Conservation (phyloP, 2,888 invertebrate species). For the Acanthococcus lagerstroemiae region DNA sequence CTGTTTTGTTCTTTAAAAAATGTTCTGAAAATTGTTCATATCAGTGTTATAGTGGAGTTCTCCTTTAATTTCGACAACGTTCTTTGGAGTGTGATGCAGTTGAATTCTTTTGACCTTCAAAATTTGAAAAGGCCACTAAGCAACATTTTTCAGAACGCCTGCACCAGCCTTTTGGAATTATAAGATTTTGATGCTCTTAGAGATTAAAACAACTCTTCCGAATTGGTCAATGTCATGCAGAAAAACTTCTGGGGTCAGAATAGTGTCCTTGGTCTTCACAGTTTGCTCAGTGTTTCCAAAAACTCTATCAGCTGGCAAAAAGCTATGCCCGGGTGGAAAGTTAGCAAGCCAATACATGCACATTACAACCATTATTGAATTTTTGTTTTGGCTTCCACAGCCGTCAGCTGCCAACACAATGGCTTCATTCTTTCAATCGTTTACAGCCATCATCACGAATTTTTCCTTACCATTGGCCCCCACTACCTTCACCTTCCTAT, state of each 20-base stretch:
- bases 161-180: background rate
- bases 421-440: too few species aligned
- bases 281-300: background rate
- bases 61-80: too few species aligned
- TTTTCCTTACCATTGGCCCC: too few species aligned
- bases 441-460: too few species aligned
- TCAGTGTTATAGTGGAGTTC: too few species aligned
- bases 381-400: background rate
- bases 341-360: too few species aligned
- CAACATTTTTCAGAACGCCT: background rate
- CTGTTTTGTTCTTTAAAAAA: too few species aligned
- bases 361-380: background rate
- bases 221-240: background rate
- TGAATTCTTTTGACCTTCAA: background rate
- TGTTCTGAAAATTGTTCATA: too few species aligned
- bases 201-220: background rate
- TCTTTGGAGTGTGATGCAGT: too few species aligned
- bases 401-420: constrained; percentile 2
- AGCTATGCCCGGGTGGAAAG: background rate
- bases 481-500: too few species aligned
- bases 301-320: too few species aligned
- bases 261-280: background rate
- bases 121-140: background rate
- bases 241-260: background rate
- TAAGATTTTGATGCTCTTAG: background rate